Base-by-base conservation (phyloP, 2,888 invertebrate species). In the Hypomecis punctinalis region DNA sequence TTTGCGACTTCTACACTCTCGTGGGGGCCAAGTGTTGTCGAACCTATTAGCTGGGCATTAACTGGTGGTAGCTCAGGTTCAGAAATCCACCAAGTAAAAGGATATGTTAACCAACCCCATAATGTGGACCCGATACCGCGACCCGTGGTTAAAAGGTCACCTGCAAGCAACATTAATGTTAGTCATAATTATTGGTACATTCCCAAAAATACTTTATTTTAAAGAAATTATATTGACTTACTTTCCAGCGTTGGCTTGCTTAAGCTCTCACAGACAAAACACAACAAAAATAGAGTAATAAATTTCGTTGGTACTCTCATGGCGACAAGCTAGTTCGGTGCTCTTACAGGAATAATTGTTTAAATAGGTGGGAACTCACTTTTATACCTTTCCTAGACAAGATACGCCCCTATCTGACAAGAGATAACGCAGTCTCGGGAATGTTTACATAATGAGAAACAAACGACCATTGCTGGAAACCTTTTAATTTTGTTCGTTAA, bases 381-480 rank as follows among this genome's bases (percentile, higher is more conserved):
- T 90, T 84, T 91, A 92, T 88, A 86, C 77, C 72, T 66, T n/a
- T 78, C 75, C 77, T 71, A 59, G 63, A 60, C 68, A 67, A 78
- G 75, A 80, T 83, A 82, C 77, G 80, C 75, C 77, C 83, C 84
- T 91, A 92, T 92, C 91, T 88, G 70, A 54, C 61, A 52, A 9
- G 74, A 89, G 93, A 92, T 93, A 92, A 91, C 81, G 72, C 70
- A 67, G 71, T 71, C 77, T 79, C 79, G 87, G 89, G 88, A 92
- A 93, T 92, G 90, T 93, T 92, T 91, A 85, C 85, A 73, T 92
- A 90, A 91, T 88, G 90, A 87, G 85, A 65, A 75, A 83, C 78
- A 80, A 83, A 84, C 81, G 81, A 83, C 83, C 76, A 73, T 75
- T 76, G 73, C 76, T 67, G 75, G 74, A 76, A 81, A 76, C 68